phyloP scores from a whole-genome alignment of 2,113 vertebrate genomes.

The Phasianus colchicus region DNA sequence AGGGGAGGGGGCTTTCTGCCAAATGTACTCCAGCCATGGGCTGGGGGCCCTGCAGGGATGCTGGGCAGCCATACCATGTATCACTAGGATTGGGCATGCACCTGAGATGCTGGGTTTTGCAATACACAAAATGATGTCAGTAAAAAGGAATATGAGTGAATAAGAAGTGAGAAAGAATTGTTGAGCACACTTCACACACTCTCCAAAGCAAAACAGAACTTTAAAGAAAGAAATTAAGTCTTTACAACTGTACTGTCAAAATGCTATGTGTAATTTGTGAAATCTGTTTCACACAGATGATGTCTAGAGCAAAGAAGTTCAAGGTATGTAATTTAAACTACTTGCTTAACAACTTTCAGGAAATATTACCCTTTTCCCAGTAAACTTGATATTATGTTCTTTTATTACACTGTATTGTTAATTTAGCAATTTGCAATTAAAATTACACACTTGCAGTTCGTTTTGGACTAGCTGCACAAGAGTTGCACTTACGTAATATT shows the following conservation, averaged over 20 bases:
- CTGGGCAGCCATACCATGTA: rapidly evolving
- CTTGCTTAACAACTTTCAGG: neutral
- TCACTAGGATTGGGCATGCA: no score
- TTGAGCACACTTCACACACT: neutral
- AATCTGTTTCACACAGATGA: neutral
- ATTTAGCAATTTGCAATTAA: neutral
- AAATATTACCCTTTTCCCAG: neutral
- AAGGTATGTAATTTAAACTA: neutral
- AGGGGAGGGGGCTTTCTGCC: neutral
- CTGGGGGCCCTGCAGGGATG: rapidly evolving
- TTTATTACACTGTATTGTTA: neutral
- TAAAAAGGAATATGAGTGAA: neutral
- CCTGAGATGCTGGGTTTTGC: neutral
- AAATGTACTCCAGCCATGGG: neutral
- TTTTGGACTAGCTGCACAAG: neutral
- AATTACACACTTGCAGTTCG: neutral
- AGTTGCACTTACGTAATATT: neutral
- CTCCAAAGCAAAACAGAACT: neutral
- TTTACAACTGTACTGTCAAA: neutral
- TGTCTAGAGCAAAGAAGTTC: neutral
- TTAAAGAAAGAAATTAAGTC: neutral
- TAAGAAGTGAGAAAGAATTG: neutral
- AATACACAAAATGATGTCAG: neutral
- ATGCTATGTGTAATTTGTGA: neutral
- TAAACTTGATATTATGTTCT: neutral